Evolutionary conservation across 2,797 vertebrate species (phyloP).

Genomic region (Gila robusta): DNA sequence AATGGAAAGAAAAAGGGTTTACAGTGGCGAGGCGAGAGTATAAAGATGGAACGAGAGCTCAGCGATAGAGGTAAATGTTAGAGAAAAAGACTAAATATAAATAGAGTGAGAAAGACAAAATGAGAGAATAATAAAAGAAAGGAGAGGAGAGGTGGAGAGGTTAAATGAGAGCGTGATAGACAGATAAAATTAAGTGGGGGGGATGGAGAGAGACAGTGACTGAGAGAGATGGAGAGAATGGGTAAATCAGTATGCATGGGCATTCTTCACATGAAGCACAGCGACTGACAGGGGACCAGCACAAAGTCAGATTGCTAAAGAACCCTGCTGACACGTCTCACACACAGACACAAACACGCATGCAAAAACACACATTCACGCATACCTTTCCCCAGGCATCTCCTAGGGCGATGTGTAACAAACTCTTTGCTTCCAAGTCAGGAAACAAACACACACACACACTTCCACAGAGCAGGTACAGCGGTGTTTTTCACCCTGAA

Average conservation of each 20-base stretch:
- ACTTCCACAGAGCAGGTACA: neutral
- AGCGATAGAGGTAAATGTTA: neutral
- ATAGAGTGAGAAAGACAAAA: constrained; percentile 26
- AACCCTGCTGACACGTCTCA: constrained; percentile 37
- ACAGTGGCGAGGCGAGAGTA: neutral
- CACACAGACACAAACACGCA: constrained; percentile 41
- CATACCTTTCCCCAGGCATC: constrained; percentile 40
- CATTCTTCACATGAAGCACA: constrained; percentile 43
- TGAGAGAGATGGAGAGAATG: constrained; percentile 38
- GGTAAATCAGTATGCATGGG: constrained; percentile 48
- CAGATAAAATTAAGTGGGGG: constrained; percentile 25
- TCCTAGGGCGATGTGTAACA: constrained; percentile 37
- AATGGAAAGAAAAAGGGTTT: constrained; percentile 11
- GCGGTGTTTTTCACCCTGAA: constrained; percentile 30
- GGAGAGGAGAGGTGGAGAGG: constrained; percentile 27
- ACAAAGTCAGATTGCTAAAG: constrained; percentile 52
- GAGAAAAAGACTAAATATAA: constrained; percentile 28
- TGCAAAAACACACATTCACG: constrained; percentile 30
- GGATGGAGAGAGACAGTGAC: constrained; percentile 19
- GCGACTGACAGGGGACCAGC: constrained; percentile 52
- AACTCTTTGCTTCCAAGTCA: constrained; percentile 31
- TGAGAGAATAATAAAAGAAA: constrained; percentile 13
- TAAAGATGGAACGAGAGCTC: neutral
- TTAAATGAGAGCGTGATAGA: constrained; percentile 46
- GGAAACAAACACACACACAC: constrained; percentile 37